phyloP scores from a whole-genome alignment of 30 jellyfish, hydroid and myxozoan species.

The Pseudorhiza aurosa region DNA sequence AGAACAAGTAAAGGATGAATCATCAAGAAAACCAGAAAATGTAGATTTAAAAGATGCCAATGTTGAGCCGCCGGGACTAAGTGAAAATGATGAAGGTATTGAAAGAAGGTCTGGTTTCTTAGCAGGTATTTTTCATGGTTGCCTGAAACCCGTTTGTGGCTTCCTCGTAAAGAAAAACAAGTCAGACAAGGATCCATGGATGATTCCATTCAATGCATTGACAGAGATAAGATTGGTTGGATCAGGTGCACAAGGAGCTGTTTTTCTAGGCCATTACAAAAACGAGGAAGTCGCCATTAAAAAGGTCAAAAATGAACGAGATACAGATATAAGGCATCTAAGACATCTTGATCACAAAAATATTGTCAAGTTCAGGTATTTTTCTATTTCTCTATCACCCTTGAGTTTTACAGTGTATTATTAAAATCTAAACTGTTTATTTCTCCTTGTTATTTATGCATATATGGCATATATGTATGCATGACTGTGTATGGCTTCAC shows the following conservation, averaged over 20 bases:
- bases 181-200: conserved; percentile 74
- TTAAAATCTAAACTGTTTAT: not conserved
- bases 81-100: not conserved
- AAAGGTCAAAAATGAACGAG: conserved; percentile 87
- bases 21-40: not conserved
- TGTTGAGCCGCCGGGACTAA: not conserved
- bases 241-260: conserved; percentile 99
- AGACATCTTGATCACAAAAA: conserved; percentile 87
- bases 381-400: too few relatives aligned
- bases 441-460: too few relatives aligned
- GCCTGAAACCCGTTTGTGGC: conserved; percentile 81
- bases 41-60: not conserved
- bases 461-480: too few relatives aligned
- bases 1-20: not conserved
- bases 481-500: too few relatives aligned
- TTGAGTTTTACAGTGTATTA: not conserved
- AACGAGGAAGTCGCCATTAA: conserved; percentile 94
- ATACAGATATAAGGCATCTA: conserved; percentile 78
- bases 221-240: conserved; percentile 95
- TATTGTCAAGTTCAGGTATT: conserved; percentile 93
- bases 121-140: conserved; percentile 52
- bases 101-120: conserved; percentile 9
- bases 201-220: conserved; percentile 84
- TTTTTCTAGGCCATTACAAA: conserved; percentile 82
- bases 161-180: conserved; percentile 33